These are phyloP conservation scores for Lathronympha strigana DNA, from an alignment of 2,888 invertebrate species.

Conservation along the genomic window DNA sequence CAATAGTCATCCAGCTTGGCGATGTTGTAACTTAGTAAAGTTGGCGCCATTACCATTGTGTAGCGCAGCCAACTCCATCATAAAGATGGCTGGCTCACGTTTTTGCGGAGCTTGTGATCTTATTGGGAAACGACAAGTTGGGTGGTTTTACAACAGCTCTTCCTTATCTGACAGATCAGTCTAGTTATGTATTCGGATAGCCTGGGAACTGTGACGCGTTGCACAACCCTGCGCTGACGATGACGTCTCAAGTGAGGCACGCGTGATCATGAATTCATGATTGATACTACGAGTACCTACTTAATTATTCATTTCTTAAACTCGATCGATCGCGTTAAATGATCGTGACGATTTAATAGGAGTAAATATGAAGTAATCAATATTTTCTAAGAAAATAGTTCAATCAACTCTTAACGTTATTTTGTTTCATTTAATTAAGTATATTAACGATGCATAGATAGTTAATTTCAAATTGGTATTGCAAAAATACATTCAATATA, in stretches of 20 bases:
- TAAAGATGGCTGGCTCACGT: slow-evolving; percentile 72
- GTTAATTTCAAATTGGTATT: too few species aligned
- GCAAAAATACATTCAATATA: too few species aligned
- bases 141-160: slow-evolving; percentile 60
- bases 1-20: slow-evolving; percentile 43
- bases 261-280: slow-evolving; percentile 7
- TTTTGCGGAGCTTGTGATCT: slow-evolving; percentile 75
- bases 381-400: too few species aligned
- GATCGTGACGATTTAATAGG: too few species aligned
- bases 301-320: slow-evolving; percentile 20
- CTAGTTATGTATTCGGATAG: slow-evolving; percentile 74
- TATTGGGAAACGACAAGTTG: slow-evolving; percentile 72
- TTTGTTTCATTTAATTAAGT: too few species aligned
- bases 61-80: slow-evolving; percentile 64
- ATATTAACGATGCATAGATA: too few species aligned
- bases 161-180: slow-evolving; percentile 72
- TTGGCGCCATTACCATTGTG: slow-evolving; percentile 73
- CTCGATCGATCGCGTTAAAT: neutral
- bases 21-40: slow-evolving; percentile 73
- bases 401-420: too few species aligned
- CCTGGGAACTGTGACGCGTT: slow-evolving; percentile 76
- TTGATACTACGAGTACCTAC: slow-evolving; percentile 10
- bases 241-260: slow-evolving; percentile 11
- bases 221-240: slow-evolving; percentile 56
- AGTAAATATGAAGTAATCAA: too few species aligned